Evolutionary conservation across 2,888 invertebrate species (phyloP), one percentile per base, ranked within the genome.

Genomic region (Dasysyrphus tricinctus): DNA sequence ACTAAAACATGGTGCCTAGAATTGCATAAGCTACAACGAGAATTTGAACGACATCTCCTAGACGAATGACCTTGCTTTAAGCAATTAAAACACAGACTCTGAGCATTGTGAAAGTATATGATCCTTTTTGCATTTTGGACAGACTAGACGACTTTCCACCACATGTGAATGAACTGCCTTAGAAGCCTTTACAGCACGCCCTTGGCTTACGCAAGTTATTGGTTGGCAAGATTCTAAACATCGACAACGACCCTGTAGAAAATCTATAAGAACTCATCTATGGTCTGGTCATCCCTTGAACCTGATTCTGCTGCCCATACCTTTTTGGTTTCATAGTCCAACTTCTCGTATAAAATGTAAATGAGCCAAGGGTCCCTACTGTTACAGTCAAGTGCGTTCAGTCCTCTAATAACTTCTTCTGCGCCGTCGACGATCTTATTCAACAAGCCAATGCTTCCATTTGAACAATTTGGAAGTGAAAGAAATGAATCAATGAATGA

Each of bases 341-440:
- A 34, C n/a, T 57, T 57, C 34, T 57, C n/a, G 11, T 57, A 5
- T n/a, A 57, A 57, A 7, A 57, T 57, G 12, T 57, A 12, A 32
- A 57, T 57, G 5, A 57, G 57, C 34, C 32, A 57, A 57, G n/a
- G 57, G 11, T 57, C 57, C 57, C 34, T 57, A 34, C 57, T 16
- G 6, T 57, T 57, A n/a, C 34, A 57, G 12, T 57, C 57, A 34
- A 57, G 57, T 34, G 57, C 57, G 34, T 57, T 57, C 11, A 57
- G 16, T 3, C 57, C 34, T 57, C 57, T 57, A 34, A 57, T 9
- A 34, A 34, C 34, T 34, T 34, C 34, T 34, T 34, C 57, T n/a
- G 57, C 34, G n/a, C 57, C 34, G 9, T 32, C 34, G 4, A 34
- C 57, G 3, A 34, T 34, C 16, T 57, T 57, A 14, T n/a, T 57